A percentile compares a stretch with the other conserved stretches of the same genome.
Conservation (phyloP, 2,888 invertebrate genomes). For the Diachrysia chrysitis region DNA sequence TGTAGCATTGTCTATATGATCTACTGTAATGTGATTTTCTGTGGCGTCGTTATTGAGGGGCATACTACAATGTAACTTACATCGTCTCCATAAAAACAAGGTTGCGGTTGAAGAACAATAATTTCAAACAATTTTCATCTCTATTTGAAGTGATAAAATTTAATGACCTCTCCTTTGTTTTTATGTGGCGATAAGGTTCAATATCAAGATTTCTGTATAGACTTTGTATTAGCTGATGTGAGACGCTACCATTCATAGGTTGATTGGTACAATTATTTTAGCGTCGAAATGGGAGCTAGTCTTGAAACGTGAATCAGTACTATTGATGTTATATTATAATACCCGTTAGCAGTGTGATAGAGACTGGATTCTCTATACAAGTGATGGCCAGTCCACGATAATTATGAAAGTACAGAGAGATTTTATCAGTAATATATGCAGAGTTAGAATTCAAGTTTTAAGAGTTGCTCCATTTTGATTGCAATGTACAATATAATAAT, state of each 20-base stretch:
- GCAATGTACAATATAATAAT: conserved; percentile 38
- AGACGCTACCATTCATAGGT: conserved; percentile 37
- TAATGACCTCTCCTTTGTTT: conserved; percentile 16
- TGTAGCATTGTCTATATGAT: conserved; percentile 51
- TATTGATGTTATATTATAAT: neutral
- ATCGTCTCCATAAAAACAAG: conserved; percentile 26
- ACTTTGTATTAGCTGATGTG: conserved; percentile 28
- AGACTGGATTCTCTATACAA: neutral
- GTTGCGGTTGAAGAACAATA: neutral
- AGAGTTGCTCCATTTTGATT: conserved; percentile 14
- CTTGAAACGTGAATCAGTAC: neutral
- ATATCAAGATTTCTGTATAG: conserved; percentile 15
- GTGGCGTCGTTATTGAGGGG: conserved; percentile 24
- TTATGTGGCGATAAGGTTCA: conserved; percentile 23
- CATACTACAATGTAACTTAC: conserved; percentile 12
- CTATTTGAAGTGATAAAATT: conserved; percentile 1
- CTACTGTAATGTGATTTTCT: conserved; percentile 30
- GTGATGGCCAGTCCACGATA: neutral
- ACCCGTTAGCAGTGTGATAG: neutral
- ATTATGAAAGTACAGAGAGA: neutral
- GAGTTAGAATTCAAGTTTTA: conserved; percentile 14
- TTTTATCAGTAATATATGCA: neutral
- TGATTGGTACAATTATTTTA: conserved; percentile 21
- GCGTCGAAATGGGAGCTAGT: conserved; percentile 8
- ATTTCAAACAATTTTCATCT: neutral